Base-by-base conservation (phyloP, 2,113 vertebrate species). In the Orthonyx spaldingii region DNA sequence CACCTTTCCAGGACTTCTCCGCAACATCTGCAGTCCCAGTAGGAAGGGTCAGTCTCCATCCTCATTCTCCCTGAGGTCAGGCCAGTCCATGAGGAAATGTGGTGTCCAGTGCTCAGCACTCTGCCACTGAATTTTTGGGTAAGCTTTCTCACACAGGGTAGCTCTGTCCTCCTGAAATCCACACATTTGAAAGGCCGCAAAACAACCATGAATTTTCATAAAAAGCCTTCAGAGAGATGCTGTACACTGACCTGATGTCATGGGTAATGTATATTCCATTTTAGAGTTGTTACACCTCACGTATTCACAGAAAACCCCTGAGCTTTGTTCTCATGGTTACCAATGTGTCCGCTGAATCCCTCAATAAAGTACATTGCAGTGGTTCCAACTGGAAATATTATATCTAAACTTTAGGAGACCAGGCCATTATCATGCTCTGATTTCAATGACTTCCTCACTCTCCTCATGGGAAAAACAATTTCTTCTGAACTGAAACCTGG, bases 291-390 rank as follows among this genome's bases (percentile, higher is more conserved):
- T 90, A 37, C 46, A 68, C 63, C 78, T 94, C 39, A 70, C 49
- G 37, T 66, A 75, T 55, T 20, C 55, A 44, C 46, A n/a, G 30
- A 93, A 93, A 87, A 11, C 39, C 41, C 13, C 32, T 70, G 66
- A 83, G 75, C 71, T 93, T 88, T 88, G 71, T 95, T 89, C 68
- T 96, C 92, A 74, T 90, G 71, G 82, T 90, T 90, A 95, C 78
- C 57, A 50, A 16, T 0, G 0, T 33, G 47, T 74, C 63, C 82
- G 63, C 75, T 55, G 66, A 87, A 93, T 91, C 56, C 33, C 39
- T 88, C 59, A 35, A 28, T 84, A 77, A 65, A 79, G 24, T 4
- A 32, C 35, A 42, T 78, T 65, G 49, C 1, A 2, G 65, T 55
- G 46, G 49, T 80, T 66, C 56, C 82, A 74, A 21, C 71, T 90